These are phyloP conservation scores for Ataeniobius toweri DNA, from an alignment of 2,797 vertebrate species.

Conservation along the genomic window DNA sequence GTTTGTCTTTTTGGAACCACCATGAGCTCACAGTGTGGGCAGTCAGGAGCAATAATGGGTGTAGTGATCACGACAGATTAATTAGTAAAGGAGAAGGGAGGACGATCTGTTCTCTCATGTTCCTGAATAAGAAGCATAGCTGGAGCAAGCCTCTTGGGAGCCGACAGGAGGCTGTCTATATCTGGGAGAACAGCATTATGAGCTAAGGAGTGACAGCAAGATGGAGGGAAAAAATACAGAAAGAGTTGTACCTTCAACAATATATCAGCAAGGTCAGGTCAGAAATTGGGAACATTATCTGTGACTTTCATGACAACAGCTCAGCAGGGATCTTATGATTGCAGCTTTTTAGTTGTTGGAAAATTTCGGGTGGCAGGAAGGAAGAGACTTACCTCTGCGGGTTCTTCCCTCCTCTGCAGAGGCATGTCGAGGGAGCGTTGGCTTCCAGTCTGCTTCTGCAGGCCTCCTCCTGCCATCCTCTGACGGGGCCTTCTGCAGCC, in stretches of 20 bases:
- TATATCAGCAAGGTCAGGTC: constrained; percentile 29
- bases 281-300: constrained; percentile 11
- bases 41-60: constrained; percentile 65
- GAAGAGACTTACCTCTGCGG: constrained; percentile 73
- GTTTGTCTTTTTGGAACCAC: constrained; percentile 44
- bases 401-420: constrained; percentile 81
- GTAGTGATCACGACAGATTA: constrained; percentile 68
- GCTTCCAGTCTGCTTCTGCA: constrained; percentile 78
- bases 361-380: constrained; percentile 3
- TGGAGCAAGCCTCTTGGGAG: constrained; percentile 81
- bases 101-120: constrained; percentile 75
- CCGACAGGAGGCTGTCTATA: constrained; percentile 68
- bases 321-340: constrained; percentile 9
- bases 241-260: constrained; percentile 23
- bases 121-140: constrained; percentile 82
- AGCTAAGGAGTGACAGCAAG: constrained; percentile 49
- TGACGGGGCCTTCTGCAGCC: constrained; percentile 81
- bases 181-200: constrained; percentile 63
- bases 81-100: constrained; percentile 75
- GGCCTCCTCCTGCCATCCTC: constrained; percentile 80
- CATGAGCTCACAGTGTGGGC: constrained; percentile 51
- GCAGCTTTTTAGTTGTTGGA: not conserved
- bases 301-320: constrained; percentile 6
- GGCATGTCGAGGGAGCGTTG: constrained; percentile 79
- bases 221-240: constrained; percentile 4